A percentile compares a stretch with the other conserved stretches of the same genome.
Conservation (phyloP, 1,140 invertebrate species). For the Rhyzopertha dominica region DNA sequence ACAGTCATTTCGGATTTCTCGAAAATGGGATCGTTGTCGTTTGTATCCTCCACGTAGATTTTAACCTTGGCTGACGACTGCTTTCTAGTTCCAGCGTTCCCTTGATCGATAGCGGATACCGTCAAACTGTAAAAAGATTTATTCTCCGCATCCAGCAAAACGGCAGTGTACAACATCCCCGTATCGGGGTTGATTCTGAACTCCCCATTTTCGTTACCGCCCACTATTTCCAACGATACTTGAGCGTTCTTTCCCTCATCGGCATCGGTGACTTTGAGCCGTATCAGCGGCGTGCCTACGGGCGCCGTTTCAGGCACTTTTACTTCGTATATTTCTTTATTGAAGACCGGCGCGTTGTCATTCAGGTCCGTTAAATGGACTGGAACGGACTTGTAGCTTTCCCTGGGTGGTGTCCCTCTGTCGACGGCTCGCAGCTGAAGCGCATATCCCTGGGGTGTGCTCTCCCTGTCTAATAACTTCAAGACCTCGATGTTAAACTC, state of each 20-base stretch:
- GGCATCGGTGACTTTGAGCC: slow-evolving; percentile 79
- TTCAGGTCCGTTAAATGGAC: slow-evolving; percentile 76
- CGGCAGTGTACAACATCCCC: slow-evolving; percentile 83
- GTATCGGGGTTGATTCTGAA: slow-evolving; percentile 84
- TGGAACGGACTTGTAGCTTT: slow-evolving; percentile 68
- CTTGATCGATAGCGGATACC: slow-evolving; percentile 85
- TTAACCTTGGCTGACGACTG: slow-evolving; percentile 87
- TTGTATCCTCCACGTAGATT: slow-evolving; percentile 80
- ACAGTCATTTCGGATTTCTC: slow-evolving; percentile 63
- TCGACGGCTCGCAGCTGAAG: slow-evolving; percentile 81
- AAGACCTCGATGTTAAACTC: slow-evolving; percentile 76
- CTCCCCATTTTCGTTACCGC: slow-evolving; percentile 84
- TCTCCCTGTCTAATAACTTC: slow-evolving; percentile 69
- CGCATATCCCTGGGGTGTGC: slow-evolving; percentile 74
- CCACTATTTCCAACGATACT: slow-evolving; percentile 84
- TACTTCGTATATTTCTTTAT: slow-evolving; percentile 81
- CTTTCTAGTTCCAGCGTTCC: slow-evolving; percentile 74
- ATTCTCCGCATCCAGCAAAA: slow-evolving; percentile 79
- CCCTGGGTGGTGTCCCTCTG: slow-evolving; percentile 69
- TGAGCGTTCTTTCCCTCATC: slow-evolving; percentile 77
- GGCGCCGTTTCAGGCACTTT: slow-evolving; percentile 84
- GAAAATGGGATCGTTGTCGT: slow-evolving; percentile 90
- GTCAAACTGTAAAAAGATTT: slow-evolving; percentile 87
- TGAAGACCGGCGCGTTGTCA: slow-evolving; percentile 85
- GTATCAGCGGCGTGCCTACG: slow-evolving; percentile 79